Base-by-base conservation (phyloP, 2,888 invertebrate species). In the Hermaeophaga mercurialis region DNA sequence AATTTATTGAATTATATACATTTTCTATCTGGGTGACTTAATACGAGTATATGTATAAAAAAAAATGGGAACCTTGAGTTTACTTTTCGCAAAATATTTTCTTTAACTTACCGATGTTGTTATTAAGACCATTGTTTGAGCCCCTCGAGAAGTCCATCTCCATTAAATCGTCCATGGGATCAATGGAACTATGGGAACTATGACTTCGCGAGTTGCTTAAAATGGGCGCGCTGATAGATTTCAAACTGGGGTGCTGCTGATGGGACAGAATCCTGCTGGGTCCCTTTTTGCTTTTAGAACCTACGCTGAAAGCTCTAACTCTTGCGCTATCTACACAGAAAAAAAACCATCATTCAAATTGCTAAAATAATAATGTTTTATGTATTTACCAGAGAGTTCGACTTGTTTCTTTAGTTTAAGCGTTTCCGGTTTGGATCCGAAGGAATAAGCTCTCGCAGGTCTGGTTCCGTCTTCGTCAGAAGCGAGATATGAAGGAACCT, bases 391-490 rank as follows among this genome's bases (percentile, higher is more conserved):
- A 46, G 80, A 80, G 56, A 83, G 52, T 36, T 68, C 68, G 19
- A 63, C 54, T 18, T 69, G 67, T 7, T 56, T 47, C 52, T 67
- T 67, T 47, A 58, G 61, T 44, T 63, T 65, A 31, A 61, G 63
- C 0, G 68, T 81, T 63, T 89, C 88, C 1, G 90, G 88, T 64
- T 88, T 84, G 50, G 91, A 92, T 15, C 94, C 94, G 62, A 94
- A 89, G 18, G 93, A 93, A 78, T 92, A 93, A 1, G 93, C 88
- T 64, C 92, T 82, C 47, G 85, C 82, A n/a, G 90, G 90, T 66
- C 82, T 80, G 65, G 77, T 79, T 52, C 64, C 73, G 52, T 67
- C 72, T 49, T 71, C 80, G 74, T 85, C 84, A 74, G 85, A 83
- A 1, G 84, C 81, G 56, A 91, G 83, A 74, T 88, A 90, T 11